These are phyloP conservation scores for Drosophila tristis DNA, from an alignment of 1,140 invertebrate species.

Conservation along the genomic window DNA sequence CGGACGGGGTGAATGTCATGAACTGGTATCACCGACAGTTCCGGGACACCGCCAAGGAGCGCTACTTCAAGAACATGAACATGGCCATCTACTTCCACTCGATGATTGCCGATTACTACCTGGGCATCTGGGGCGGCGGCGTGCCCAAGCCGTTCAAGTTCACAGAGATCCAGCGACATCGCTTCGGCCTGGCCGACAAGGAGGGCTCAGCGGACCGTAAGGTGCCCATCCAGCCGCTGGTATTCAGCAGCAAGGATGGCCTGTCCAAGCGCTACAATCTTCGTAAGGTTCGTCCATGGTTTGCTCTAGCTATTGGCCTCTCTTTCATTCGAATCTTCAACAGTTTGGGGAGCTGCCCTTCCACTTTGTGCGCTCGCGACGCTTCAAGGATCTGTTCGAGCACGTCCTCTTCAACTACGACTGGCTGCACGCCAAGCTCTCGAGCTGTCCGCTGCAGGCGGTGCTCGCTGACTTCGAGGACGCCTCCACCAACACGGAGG, in stretches of 20 bases:
- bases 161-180: constrained; percentile 93
- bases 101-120: constrained; percentile 98
- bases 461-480: constrained; percentile 98
- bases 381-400: constrained; percentile 96
- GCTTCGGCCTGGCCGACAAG: constrained; percentile 93
- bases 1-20: constrained; percentile 98
- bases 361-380: constrained; percentile 94
- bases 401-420: constrained; percentile 98
- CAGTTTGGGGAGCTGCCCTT: constrained; percentile 98
- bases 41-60: constrained; percentile 94
- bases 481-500: constrained; percentile 92
- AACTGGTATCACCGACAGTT: constrained; percentile 99
- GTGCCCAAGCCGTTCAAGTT: constrained; percentile 98
- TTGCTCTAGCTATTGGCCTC: no score
- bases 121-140: constrained; percentile 98
- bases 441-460: constrained; percentile 96
- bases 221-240: constrained; percentile 97
- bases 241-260: constrained; percentile 95
- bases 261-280: constrained; percentile 94
- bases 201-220: constrained; percentile 97
- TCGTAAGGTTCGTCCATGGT: constrained; percentile 87
- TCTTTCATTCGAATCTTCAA: background rate
- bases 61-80: constrained; percentile 99
- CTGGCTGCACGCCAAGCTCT: constrained; percentile 98
- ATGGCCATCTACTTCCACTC: constrained; percentile 98